Evolutionary conservation across 2,888 invertebrate species (phyloP), one percentile per base, ranked within the genome.

Genomic region (Deilephila elpenor): DNA sequence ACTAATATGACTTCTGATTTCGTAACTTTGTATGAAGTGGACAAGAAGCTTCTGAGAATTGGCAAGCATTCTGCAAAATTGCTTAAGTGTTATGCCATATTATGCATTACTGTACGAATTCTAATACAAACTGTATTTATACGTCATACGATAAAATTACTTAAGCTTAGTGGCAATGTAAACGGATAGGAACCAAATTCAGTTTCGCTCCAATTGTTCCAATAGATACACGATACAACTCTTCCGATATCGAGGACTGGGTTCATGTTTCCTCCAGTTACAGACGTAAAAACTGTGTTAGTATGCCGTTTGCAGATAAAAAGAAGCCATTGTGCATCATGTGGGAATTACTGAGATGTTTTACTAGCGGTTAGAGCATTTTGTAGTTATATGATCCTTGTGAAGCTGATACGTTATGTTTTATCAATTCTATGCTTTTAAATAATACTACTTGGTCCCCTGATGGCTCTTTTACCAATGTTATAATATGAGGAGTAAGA

Each of bases 221-320:
- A 78, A 81, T 83, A 83, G 86, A 88, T 88, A 73, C 96, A 95
- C 88, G 96, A 96, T 96, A 95, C 95, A 75, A 94, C 96, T 83
- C 96, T 97, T 89, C 97, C 97, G 89, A 96, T 96, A 91, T 96
- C 96, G 95, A 96, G 88, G 96, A 96, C 84, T 95, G 95, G 82
- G 96, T 96, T 78, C 91, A 80, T 96, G 75, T 97, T 97, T 90
- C 97, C 96, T 83, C 97, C 95, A 73, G 95, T 96, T 89, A 91
- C 96, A 82, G 95, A 95, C 82, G 85, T 61, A 75, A 70, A 96
- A 92, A 93, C 94, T 73, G 92, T 93, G 86, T 91, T 82, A 88
- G 86, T 89, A 85, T 86, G 88, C 88, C 81, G 86, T 85, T 82
- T 76, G 88, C 83, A 82, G 84, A 91, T 88, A 93, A 93, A 93